Evolutionary conservation across 2,113 vertebrate genomes (phyloP).

Genomic region (Neolamprologus fasciatus): DNA sequence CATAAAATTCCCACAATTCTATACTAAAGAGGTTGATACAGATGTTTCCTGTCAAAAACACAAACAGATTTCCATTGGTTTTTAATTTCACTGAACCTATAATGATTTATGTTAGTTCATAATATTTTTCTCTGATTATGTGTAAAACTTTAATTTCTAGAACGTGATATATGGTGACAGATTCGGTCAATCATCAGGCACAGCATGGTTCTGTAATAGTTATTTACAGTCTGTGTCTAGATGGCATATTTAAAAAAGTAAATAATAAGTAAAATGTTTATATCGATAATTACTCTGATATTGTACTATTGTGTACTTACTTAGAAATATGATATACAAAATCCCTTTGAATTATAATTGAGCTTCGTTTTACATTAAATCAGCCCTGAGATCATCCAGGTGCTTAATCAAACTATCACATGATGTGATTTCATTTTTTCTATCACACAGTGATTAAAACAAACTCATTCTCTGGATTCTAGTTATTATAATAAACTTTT

Average conservation of each 20-base stretch:
- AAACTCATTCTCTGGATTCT: background rate
- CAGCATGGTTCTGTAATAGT: background rate
- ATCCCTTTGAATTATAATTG: background rate
- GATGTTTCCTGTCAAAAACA: background rate
- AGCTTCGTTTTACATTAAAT: background rate
- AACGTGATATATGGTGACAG: constrained; percentile 25
- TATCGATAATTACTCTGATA: background rate
- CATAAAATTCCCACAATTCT: background rate
- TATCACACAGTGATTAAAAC: background rate
- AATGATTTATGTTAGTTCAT: background rate
- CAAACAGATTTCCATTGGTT: background rate
- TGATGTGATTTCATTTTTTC: background rate
- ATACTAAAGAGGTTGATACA: background rate
- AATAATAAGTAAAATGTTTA: background rate
- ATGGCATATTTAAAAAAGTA: background rate
- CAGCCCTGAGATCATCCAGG: background rate
- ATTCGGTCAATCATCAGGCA: constrained; percentile 35
- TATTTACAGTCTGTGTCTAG: background rate
- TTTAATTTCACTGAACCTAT: background rate
- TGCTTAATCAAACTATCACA: background rate
- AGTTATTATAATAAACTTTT: background rate
- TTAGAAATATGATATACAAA: background rate
- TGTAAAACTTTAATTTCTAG: background rate
- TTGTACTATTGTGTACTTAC: background rate
- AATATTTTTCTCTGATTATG: background rate